phyloP scores from a whole-genome alignment of 2,113 vertebrate species.

The Lepus timidus region DNA sequence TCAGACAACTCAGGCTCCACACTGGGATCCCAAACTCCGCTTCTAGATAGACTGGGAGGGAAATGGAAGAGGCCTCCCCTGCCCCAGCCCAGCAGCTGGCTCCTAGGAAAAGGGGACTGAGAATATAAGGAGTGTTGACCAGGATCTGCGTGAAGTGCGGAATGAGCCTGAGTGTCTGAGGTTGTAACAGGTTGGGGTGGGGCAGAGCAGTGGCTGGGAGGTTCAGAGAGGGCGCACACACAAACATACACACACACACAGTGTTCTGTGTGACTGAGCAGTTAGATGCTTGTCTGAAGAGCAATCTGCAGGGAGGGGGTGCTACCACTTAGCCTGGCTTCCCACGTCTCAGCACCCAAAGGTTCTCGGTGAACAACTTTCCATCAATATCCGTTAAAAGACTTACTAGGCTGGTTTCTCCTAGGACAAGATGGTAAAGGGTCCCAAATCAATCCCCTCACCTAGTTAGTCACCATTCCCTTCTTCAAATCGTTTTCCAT shows the following conservation, averaged over 20 bases:
- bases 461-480: constrained; percentile 17
- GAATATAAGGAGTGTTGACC: background rate
- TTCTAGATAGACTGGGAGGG: background rate
- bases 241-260: too few relatives aligned
- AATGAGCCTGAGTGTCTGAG: background rate
- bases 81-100: background rate
- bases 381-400: background rate
- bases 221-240: background rate
- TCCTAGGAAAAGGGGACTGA: background rate
- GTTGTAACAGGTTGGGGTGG: background rate
- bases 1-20: constrained; percentile 23
- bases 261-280: background rate
- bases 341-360: constrained; percentile 12
- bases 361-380: constrained; percentile 7
- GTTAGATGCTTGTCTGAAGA: constrained; percentile 19
- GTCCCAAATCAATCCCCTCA: background rate
- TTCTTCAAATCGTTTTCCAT: constrained; percentile 35
- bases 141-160: background rate
- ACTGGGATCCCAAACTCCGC: background rate
- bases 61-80: background rate
- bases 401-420: background rate
- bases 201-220: background rate
- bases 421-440: background rate
- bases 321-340: constrained; percentile 6
- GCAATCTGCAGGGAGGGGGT: background rate